phyloP scores from a whole-genome alignment of 2,888 invertebrate genomes.

The Drosophila percnosoma region DNA sequence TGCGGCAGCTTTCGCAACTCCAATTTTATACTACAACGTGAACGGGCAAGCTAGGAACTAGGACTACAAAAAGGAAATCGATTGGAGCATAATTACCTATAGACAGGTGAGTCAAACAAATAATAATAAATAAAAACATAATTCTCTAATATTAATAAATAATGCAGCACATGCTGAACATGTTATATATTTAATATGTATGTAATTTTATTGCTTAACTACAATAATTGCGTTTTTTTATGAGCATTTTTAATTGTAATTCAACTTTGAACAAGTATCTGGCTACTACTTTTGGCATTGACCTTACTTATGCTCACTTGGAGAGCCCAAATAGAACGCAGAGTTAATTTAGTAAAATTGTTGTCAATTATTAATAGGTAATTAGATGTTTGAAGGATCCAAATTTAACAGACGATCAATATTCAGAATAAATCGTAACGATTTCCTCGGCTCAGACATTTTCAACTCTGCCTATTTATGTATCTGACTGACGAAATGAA shows the following conservation, averaged over 20 bases:
- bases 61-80: conserved; percentile 36
- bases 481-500: conserved; percentile 13
- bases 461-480: neutral
- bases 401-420: neutral
- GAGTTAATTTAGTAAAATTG: neutral
- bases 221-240: neutral
- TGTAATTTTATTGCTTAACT: neutral
- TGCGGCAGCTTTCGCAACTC: conserved; percentile 61
- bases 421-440: neutral
- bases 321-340: neutral
- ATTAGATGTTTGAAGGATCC: neutral
- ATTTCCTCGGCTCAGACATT: neutral
- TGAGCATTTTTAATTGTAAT: conserved; percentile 9
- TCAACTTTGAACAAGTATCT: conserved; percentile 21
- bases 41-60: conserved; percentile 22
- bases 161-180: neutral
- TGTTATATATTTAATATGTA: neutral
- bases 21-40: conserved; percentile 47
- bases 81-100: conserved; percentile 47
- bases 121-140: conserved; percentile 8
- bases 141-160: neutral
- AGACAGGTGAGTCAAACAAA: conserved; percentile 52
- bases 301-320: conserved; percentile 6
- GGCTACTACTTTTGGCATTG: conserved; percentile 51
- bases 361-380: neutral